phyloP scores from a whole-genome alignment of 64 coral and sea anemone species.

The Orbicella faveolata region DNA sequence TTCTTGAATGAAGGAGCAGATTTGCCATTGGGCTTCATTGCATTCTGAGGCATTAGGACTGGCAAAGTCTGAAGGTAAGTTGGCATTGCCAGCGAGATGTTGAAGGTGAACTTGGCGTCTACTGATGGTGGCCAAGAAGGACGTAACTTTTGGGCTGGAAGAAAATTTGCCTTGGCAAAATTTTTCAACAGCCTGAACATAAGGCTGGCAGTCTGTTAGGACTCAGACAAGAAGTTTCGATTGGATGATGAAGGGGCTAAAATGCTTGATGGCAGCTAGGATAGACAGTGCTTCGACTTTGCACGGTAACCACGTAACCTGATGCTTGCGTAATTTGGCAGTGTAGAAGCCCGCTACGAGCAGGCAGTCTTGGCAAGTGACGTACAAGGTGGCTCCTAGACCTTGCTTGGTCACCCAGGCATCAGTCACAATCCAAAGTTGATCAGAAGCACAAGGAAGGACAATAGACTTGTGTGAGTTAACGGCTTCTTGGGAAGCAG shows the following conservation, averaged over 20 bases:
- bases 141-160: too few species aligned
- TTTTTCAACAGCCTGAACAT: neutral
- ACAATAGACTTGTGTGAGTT: neutral
- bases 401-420: slow-evolving; percentile 5
- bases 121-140: too few species aligned
- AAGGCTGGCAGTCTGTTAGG: slow-evolving; percentile 41
- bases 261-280: slow-evolving; percentile 37
- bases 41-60: slow-evolving; percentile 7
- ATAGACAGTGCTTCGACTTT: slow-evolving; percentile 42
- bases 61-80: slow-evolving; percentile 22
- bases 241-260: slow-evolving; percentile 53
- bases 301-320: slow-evolving; percentile 46
- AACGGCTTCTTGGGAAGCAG: neutral
- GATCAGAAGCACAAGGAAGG: slow-evolving; percentile 11
- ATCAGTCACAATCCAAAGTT: slow-evolving; percentile 52
- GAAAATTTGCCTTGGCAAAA: neutral
- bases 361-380: slow-evolving; percentile 2
- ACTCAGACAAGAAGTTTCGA: slow-evolving; percentile 7
- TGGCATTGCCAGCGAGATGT: too few species aligned
- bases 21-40: neutral
- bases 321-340: neutral
- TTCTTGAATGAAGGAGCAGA: slow-evolving; percentile 4
- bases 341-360: slow-evolving; percentile 33
- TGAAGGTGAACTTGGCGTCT: too few species aligned
- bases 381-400: slow-evolving; percentile 40